A percentile compares a stretch with the other conserved stretches of the same genome.
These are phyloP conservation scores for Alligator mississippiensis DNA, from an alignment of 2,113 vertebrate species.

Conservation along the genomic window DNA sequence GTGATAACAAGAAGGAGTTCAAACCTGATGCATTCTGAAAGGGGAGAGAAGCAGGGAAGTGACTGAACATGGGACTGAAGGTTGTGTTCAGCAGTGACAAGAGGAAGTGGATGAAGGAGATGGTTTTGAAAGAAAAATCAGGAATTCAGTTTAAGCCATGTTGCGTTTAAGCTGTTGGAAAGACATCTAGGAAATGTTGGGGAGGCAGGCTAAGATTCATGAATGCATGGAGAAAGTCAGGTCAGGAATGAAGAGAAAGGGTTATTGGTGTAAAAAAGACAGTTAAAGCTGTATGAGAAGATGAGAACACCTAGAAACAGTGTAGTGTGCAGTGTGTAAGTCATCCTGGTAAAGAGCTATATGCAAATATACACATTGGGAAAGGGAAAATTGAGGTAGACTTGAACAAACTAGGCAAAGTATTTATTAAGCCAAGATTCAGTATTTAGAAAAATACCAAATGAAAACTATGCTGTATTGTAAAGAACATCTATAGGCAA, in stretches of 20 bases:
- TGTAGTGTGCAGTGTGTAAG: neutral
- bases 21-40: neutral
- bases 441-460: neutral
- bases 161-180: neutral
- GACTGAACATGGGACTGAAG: neutral
- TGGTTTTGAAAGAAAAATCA: neutral
- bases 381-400: neutral
- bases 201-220: neutral
- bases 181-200: neutral
- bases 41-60: neutral
- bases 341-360: neutral
- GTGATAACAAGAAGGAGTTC: slow-evolving; percentile 7
- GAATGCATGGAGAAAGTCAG: neutral
- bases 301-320: neutral
- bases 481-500: neutral
- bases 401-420: neutral
- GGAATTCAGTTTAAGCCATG: neutral
- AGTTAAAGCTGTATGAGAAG: slow-evolving; percentile 4
- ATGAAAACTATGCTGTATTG: neutral
- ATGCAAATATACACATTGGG: neutral
- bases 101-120: neutral
- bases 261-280: slow-evolving; percentile 29
- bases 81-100: neutral
- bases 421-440: neutral
- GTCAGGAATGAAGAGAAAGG: neutral